Conservation (phyloP, 2,797 vertebrate genomes). For the Gadopsis marmoratus region DNA sequence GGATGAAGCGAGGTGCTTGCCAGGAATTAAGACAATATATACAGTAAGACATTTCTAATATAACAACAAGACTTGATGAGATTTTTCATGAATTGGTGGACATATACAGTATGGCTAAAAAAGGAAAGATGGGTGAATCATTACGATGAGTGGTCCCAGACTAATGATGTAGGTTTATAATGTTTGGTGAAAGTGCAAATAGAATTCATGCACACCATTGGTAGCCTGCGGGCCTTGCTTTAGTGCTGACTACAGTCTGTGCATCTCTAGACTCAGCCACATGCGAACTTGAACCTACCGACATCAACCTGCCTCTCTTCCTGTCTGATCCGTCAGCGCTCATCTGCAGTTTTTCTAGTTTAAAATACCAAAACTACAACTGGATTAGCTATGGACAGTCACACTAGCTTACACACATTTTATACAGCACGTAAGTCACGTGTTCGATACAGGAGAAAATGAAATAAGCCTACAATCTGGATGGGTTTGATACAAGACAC, state of each 20-base stretch:
- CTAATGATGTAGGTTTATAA: not conserved
- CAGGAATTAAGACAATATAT: conserved; percentile 10
- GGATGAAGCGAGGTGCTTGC: not conserved
- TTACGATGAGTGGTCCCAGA: not conserved
- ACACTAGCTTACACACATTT: not conserved
- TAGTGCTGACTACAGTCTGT: conserved; percentile 12
- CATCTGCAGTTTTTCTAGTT: conserved; percentile 35
- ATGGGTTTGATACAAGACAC: conserved; percentile 35
- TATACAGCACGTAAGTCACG: too few relatives aligned
- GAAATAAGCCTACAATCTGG: not conserved
- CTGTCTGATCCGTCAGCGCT: conserved; percentile 56
- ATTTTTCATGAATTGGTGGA: not conserved
- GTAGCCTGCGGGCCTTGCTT: not conserved
- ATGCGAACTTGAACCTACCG: conserved; percentile 31
- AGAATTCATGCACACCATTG: not conserved
- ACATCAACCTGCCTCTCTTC: conserved; percentile 42
- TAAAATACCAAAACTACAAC: not conserved
- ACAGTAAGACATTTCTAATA: not conserved
- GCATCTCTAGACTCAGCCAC: not conserved
- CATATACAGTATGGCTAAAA: not conserved
- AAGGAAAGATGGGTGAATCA: not conserved
- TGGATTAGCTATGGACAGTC: not conserved
- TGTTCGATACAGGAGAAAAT: not conserved
- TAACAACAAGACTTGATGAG: not conserved
- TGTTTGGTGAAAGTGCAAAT: not conserved